A percentile compares a stretch with the other conserved stretches of the same genome.
Evolutionary conservation across 2,797 vertebrate genomes (phyloP).

Genomic region (Argya squamiceps): DNA sequence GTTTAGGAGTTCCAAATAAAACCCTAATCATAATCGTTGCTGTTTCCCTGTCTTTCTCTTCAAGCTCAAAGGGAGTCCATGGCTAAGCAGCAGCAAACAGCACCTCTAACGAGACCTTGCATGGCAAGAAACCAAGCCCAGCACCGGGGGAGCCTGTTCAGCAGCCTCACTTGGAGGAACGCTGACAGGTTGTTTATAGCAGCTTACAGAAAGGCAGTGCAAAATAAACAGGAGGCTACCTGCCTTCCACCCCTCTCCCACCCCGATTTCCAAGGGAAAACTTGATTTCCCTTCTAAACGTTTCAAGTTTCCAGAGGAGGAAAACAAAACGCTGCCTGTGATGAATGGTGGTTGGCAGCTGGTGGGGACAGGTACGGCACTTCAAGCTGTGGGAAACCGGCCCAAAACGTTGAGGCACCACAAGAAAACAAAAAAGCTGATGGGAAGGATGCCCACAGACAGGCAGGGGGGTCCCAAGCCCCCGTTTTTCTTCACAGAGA

Average conservation of each 20-base stretch:
- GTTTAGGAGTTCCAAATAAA: not conserved
- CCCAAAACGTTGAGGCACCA: not conserved
- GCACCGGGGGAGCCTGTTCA: slow-evolving; percentile 23
- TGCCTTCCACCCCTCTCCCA: not conserved
- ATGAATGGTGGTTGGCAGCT: slow-evolving; percentile 23
- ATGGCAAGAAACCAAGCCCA: not conserved
- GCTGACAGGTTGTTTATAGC: slow-evolving; percentile 14
- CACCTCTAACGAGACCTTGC: slow-evolving; percentile 23
- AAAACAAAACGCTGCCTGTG: not conserved
- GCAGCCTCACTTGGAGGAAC: not conserved
- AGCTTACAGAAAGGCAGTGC: not conserved
- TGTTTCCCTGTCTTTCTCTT: slow-evolving; percentile 9
- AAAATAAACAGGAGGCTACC: slow-evolving; percentile 9
- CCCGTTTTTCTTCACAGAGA: not conserved
- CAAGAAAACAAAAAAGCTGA: not conserved
- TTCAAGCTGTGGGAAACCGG: not conserved
- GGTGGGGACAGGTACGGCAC: not conserved
- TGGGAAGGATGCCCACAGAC: not conserved
- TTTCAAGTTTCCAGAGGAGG: not conserved
- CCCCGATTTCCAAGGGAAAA: not conserved
- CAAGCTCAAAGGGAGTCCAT: not conserved
- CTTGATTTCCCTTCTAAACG: not conserved
- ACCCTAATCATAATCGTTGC: not conserved
- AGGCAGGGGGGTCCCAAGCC: not conserved
- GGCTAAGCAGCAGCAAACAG: slow-evolving; percentile 26